Evolutionary conservation across 2,797 vertebrate species (phyloP), one percentile per base, ranked within the genome.

Genomic region (Artibeus jamaicensis): DNA sequence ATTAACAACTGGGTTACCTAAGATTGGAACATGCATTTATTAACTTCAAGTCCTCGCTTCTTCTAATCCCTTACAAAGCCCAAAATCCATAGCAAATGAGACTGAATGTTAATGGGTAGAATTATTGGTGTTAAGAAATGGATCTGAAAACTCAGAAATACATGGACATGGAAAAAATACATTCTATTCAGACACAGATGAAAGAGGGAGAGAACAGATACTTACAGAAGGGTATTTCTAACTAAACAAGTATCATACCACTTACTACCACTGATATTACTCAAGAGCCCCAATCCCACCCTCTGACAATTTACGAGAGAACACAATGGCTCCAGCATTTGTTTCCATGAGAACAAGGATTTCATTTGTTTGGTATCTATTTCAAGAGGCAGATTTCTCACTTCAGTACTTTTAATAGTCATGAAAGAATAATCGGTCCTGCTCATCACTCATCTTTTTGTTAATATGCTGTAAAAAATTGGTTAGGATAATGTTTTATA

Each of bases 331-430:
- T 97, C 21, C 3, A 89, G 53, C 34, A 42, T 94, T 84, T 77
- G 95, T 98, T 97, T 97, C 97, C 96, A 97, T 96, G 97, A 98
- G 96, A 98, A 96, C 97, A 95, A 84, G 91, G 88, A 95, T 95
- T 96, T 46, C 82, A 83, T 97, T 97, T 96, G 91, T 97, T 98
- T 96, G 88, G 96, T 88, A 96, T 81, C 93, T 97, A 94, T 81
- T 96, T 97, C 89, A 93, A 86, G 94, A 39, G 81, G 14, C 57
- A 89, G 53, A 88, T 76, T 94, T 97, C 89, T 93, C 62, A 93
- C 76, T 96, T 89, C 19, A 16, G 57, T 91, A 59, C 86, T 93
- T 96, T 97, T 96, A 97, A 96, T 96, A 97, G 74, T 29, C 53
- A 93, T 76, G 93, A 97, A 98, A 95, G 93, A 96, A 96, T 94